Evolutionary conservation across 2,797 vertebrate genomes (phyloP).

Genomic region (Oreochromis mossambicus): DNA sequence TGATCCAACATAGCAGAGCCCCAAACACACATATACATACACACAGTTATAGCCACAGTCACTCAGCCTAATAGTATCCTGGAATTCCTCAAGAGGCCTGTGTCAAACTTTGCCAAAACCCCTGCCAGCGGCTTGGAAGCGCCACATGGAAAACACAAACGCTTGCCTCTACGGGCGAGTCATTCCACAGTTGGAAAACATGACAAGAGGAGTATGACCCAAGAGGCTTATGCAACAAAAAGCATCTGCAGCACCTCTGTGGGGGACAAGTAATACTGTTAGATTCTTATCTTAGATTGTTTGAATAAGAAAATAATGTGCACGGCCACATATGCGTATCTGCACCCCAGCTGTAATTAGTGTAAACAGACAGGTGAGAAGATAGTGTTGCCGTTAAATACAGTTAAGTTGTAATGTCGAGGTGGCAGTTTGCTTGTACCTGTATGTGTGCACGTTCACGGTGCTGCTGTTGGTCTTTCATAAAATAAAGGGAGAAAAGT

Average conservation of each 20-base stretch:
- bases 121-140: conserved; percentile 31
- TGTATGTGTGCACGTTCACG: neutral
- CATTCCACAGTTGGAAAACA: conserved; percentile 56
- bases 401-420: conserved; percentile 28
- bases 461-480: neutral
- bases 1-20: conserved; percentile 13
- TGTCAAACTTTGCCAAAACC: conserved; percentile 15
- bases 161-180: conserved; percentile 29
- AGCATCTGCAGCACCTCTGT: conserved; percentile 4
- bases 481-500: neutral
- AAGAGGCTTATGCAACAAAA: conserved; percentile 39
- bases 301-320: conserved; percentile 25
- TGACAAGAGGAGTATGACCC: conserved; percentile 22
- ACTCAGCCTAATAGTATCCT: conserved; percentile 40
- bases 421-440: conserved; percentile 16
- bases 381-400: conserved; percentile 35
- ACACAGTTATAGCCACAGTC: conserved; percentile 28
- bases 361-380: conserved; percentile 24
- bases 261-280: conserved; percentile 3
- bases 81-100: conserved; percentile 41
- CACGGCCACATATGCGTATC: neutral
- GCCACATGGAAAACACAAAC: conserved; percentile 59
- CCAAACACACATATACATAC: neutral
- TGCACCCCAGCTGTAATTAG: conserved; percentile 24
- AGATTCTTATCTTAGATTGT: conserved; percentile 55